phyloP scores from a whole-genome alignment of 1,140 invertebrate genomes.

The Arctopsyche grandis region DNA sequence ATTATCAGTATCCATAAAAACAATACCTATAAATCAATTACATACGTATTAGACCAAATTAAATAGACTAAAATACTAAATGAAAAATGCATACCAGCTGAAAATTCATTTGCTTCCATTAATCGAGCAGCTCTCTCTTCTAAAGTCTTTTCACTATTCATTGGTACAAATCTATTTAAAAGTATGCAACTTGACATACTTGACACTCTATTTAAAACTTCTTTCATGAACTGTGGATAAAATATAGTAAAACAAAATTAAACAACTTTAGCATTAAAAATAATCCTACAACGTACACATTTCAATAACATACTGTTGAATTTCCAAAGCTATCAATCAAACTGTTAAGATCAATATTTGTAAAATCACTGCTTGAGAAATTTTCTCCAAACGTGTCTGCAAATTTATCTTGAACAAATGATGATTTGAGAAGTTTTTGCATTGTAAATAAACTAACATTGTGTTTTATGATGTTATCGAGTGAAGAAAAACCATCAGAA shows the following conservation, averaged over 20 bases:
- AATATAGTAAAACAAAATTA: slow-evolving; percentile 1
- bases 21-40: slow-evolving; percentile 60
- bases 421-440: slow-evolving; percentile 58
- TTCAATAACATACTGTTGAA: slow-evolving; percentile 56
- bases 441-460: slow-evolving; percentile 63
- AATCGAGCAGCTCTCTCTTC: slow-evolving; percentile 66
- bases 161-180: slow-evolving; percentile 68
- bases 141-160: slow-evolving; percentile 65
- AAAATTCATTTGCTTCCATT: slow-evolving; percentile 67
- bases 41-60: background rate
- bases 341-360: slow-evolving; percentile 57
- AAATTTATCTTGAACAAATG: slow-evolving; percentile 52
- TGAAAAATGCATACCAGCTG: slow-evolving; percentile 62
- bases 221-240: slow-evolving; percentile 56
- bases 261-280: slow-evolving; percentile 30
- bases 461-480: slow-evolving; percentile 64
- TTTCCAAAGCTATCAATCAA: slow-evolving; percentile 60
- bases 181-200: slow-evolving; percentile 70
- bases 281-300: background rate
- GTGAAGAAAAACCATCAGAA: slow-evolving; percentile 61
- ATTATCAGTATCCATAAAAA: slow-evolving; percentile 60
- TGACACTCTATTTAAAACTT: slow-evolving; percentile 57
- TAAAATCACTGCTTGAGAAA: slow-evolving; percentile 41
- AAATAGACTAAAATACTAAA: background rate
- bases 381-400: background rate